phyloP scores from a whole-genome alignment of 2,888 invertebrate genomes.

The Phyllotreta cruciferae region DNA sequence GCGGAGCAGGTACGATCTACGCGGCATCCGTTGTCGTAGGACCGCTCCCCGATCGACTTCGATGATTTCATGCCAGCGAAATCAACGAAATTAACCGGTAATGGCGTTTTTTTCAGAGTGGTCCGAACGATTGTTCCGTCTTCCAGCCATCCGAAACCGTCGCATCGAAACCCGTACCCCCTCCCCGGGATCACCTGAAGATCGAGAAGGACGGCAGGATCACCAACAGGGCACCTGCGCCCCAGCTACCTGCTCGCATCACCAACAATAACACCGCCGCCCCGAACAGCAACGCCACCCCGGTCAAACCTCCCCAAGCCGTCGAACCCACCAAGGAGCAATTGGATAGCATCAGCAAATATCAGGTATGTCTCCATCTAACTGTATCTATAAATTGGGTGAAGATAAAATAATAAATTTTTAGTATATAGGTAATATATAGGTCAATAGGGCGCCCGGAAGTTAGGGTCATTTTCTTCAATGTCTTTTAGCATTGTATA shows the following conservation, averaged over 20 bases:
- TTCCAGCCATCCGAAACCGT: constrained; percentile 55
- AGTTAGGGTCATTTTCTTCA: too few relatives aligned
- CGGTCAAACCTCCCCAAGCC: constrained; percentile 56
- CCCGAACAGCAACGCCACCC: constrained; percentile 20
- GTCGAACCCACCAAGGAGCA: constrained; percentile 83
- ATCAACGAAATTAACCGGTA: background rate
- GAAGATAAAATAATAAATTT: too few relatives aligned
- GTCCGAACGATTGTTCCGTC: constrained; percentile 51
- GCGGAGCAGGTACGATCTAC: constrained; percentile 25
- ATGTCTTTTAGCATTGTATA: too few relatives aligned
- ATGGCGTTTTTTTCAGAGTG: constrained; percentile 49
- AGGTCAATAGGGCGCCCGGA: too few relatives aligned
- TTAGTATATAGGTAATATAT: too few relatives aligned
- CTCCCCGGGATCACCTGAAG: constrained; percentile 71
- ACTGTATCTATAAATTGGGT: too few relatives aligned
- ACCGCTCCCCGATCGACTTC: background rate
- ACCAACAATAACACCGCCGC: constrained; percentile 61
- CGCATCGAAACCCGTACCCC: constrained; percentile 63
- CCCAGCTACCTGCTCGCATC: constrained; percentile 72
- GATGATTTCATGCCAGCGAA: constrained; percentile 6
- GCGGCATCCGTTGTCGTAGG: constrained; percentile 13
- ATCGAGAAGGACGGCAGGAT: constrained; percentile 68
- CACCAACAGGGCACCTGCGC: constrained; percentile 71
- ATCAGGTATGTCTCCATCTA: constrained; percentile 77
- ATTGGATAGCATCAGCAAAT: constrained; percentile 89